These are phyloP conservation scores for Lasiurus cinereus DNA, from an alignment of 2,113 vertebrate species.

Conservation along the genomic window DNA sequence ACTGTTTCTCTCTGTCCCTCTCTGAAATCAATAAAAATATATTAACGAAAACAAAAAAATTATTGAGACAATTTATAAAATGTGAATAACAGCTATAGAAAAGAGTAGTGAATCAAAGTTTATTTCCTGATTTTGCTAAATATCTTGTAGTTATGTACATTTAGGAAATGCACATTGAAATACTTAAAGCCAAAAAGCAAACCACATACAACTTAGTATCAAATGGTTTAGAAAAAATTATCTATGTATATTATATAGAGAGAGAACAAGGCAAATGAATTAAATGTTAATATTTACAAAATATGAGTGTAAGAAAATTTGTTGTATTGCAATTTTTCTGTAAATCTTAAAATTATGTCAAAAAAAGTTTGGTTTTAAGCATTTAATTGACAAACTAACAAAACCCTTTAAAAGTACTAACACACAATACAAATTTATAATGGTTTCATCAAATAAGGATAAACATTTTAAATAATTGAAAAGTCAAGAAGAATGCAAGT, in stretches of 20 bases:
- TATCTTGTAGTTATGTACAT: not conserved
- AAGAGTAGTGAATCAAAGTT: slow-evolving; percentile 1
- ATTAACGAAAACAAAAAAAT: too few relatives aligned
- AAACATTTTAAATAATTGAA: not conserved
- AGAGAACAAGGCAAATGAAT: slow-evolving; percentile 24
- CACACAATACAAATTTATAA: slow-evolving; percentile 55
- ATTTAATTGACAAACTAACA: not conserved
- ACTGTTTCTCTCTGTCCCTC: too few relatives aligned
- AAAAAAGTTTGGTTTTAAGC: not conserved
- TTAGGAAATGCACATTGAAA: not conserved
- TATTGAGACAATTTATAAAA: not conserved
- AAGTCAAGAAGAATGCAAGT: slow-evolving; percentile 12
- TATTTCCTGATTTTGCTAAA: not conserved
- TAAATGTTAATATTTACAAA: not conserved
- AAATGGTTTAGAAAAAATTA: slow-evolving; percentile 17
- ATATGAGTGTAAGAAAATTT: slow-evolving; percentile 34
- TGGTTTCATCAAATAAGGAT: slow-evolving; percentile 28
- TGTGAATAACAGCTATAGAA: not conserved
- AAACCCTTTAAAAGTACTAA: slow-evolving; percentile 15
- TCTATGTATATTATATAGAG: not conserved
- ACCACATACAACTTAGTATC: slow-evolving; percentile 21
- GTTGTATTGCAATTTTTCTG: slow-evolving; percentile 40
- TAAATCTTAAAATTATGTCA: not conserved
- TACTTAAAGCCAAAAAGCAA: not conserved
- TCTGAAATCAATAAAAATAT: too few relatives aligned